Base-by-base conservation (phyloP, 2,113 vertebrate genomes). In the Petroica traversi region DNA sequence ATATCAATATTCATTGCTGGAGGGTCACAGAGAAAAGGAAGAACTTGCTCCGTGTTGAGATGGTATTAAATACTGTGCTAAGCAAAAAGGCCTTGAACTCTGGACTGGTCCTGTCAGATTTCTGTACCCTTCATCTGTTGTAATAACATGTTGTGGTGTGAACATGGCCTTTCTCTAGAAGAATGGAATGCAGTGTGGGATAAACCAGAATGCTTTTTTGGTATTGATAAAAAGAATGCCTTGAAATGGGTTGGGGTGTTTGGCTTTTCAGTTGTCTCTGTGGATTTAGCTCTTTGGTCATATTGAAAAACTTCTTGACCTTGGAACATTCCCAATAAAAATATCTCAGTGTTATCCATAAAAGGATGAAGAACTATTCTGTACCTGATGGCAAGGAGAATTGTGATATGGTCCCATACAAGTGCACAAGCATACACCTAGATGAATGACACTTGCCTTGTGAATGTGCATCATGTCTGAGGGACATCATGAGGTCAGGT, bases 101-200 rank as follows among this genome's bases (percentile, higher is more conserved):
- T 94, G 78, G 81, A 46, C 57, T 95, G 20, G 79, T 97, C 31
- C 62, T 93, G 84, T 87, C 69, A 92, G 74, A 78, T 71, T 51
- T 86, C 82, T 66, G 41, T 24, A 28, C 19, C 45, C 54, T 75
- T 78, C 87, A 51, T 67, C 76, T 90, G 62, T 89, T 81, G 48
- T 83, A 72, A 57, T 96, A 92, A 74, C 43, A 14, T 59, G 40
- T 83, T 85, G 36, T 82, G 63, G 41, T 89, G 78, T 88, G 89
- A 68, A 59, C 25, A 8, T 67, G 76, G 93, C 76, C 87, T 93
- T 93, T 96, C 90, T 62, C 67, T 86, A 77, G 95, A 92, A 91
- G 63, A 92, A 17, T n/a, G 62, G 49, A 22, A 28, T 77, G 79
- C 79, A 45, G 11, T n/a, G 67, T 91, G 93, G 80, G 81, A 66